phyloP scores from a whole-genome alignment of 2,797 vertebrate species.

The Notolepis coatsorum region DNA sequence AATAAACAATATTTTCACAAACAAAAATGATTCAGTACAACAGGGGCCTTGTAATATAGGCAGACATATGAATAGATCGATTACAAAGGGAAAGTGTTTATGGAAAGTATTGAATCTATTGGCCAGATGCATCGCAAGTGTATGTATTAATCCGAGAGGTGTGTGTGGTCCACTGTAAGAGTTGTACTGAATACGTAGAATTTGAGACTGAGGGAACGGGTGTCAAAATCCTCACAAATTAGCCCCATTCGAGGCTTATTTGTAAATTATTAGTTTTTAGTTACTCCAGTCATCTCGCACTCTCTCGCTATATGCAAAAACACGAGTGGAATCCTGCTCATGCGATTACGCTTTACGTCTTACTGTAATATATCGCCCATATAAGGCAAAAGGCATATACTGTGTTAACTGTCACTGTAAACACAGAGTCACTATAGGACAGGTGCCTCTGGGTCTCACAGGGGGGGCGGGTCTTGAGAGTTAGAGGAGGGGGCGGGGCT shows the following conservation, averaged over 20 bases:
- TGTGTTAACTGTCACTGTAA: slow-evolving; percentile 38
- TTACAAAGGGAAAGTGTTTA: not conserved
- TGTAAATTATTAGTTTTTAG: not conserved
- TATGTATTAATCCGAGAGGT: not conserved
- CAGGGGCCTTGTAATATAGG: not conserved
- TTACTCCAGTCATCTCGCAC: slow-evolving; percentile 17
- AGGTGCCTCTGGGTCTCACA: slow-evolving; percentile 4
- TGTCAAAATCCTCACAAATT: not conserved
- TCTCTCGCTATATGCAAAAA: not conserved
- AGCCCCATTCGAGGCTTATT: not conserved
- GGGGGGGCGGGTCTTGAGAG: slow-evolving; percentile 10
- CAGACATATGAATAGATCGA: not conserved
- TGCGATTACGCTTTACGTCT: slow-evolving; percentile 27
- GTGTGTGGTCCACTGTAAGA: not conserved
- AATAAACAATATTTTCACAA: no score
- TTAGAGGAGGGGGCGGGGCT: slow-evolving; percentile 24
- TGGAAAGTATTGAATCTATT: not conserved
- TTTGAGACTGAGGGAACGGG: not conserved
- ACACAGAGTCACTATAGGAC: slow-evolving; percentile 8
- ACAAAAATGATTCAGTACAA: no score
- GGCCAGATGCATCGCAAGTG: not conserved
- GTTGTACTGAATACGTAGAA: not conserved
- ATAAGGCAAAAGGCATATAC: slow-evolving; percentile 33
- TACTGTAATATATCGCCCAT: slow-evolving; percentile 12
- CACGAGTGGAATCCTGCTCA: not conserved